Base-by-base conservation (phyloP, 2,113 vertebrate species). In the Cyprinodon tularosa region DNA sequence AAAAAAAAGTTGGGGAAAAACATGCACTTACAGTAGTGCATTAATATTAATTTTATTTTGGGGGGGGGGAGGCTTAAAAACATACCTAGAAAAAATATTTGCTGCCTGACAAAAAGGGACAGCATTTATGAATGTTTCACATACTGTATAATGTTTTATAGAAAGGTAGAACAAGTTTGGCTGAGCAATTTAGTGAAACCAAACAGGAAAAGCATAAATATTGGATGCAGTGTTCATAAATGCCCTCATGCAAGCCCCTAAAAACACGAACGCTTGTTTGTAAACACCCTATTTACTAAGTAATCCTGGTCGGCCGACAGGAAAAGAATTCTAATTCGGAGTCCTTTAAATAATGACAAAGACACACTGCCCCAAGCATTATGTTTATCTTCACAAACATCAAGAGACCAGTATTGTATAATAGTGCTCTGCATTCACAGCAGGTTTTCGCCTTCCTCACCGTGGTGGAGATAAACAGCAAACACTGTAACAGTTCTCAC, bases 391-490 rank as follows among this genome's bases (percentile, higher is more conserved):
- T 79, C 62, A 72, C 83, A 75, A 89, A 84, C 86, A 89, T 90
- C 87, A 88, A 86, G 78, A 88, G 81, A 86, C 72, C 74, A 66
- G 84, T 80, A 87, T 89, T 89, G 83, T 83, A 88, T 89, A 89
- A 91, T 86, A 84, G 77, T 72, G 74, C 82, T 92, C 82, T 92
- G 76, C 91, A 93, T 92, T 93, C 91, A 74, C 81, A 78, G 81
- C 84, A 71, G 85, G 92, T 76, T 77, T 84, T 69, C 61, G 81
- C 84, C 77, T 82, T 88, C 81, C 82, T 80, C 83, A 74, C 87
- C 84, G 90, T 71, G 22, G 71, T 79, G 84, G 86, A 91, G 90
- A 92, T 92, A 90, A 92, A 93, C 91, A 86, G 87, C 82, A 72
- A 83, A 90, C 81, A 82, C 78, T 64, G 83, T 79, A 82, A 81